These are phyloP conservation scores for Metridium senile DNA, from an alignment of 92 coral and sea anemone species.

Conservation along the genomic window DNA sequence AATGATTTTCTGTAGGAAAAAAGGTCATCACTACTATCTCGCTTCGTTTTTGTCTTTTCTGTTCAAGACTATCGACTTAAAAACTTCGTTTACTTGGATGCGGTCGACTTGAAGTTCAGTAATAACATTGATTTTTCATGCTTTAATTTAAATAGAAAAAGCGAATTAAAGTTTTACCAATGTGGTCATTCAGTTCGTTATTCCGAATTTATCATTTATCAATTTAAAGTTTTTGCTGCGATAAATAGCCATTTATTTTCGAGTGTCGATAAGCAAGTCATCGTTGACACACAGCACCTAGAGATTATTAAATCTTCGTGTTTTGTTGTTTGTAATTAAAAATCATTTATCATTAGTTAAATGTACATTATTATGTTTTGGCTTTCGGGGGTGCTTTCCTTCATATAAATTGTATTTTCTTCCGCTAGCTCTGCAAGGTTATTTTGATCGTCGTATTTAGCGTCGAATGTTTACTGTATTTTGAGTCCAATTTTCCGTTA, in stretches of 20 bases:
- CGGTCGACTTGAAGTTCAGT: no score
- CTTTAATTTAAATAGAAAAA: no score
- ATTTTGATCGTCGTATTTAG: not conserved
- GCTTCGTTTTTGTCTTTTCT: no score
- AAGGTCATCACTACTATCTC: no score
- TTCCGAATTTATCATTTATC: no score
- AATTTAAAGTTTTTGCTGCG: no score
- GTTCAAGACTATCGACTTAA: no score
- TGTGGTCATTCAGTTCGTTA: no score
- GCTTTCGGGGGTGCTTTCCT: not conserved
- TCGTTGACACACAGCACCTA: not conserved
- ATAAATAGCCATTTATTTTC: not conserved
- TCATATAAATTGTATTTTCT: not conserved
- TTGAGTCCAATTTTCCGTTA: not conserved
- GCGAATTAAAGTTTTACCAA: no score
- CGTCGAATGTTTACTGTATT: not conserved
- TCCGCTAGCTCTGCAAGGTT: not conserved
- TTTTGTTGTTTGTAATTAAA: conserved; percentile 12
- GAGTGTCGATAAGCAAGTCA: not conserved
- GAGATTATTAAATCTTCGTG: conserved; percentile 4
- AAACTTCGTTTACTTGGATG: no score
- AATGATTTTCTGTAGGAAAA: no score
- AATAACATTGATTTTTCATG: no score
- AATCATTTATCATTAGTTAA: not conserved
- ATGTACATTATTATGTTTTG: not conserved